These are phyloP conservation scores for Corella eumyota DNA, from an alignment of 23 tunicate species.

Conservation along the genomic window DNA sequence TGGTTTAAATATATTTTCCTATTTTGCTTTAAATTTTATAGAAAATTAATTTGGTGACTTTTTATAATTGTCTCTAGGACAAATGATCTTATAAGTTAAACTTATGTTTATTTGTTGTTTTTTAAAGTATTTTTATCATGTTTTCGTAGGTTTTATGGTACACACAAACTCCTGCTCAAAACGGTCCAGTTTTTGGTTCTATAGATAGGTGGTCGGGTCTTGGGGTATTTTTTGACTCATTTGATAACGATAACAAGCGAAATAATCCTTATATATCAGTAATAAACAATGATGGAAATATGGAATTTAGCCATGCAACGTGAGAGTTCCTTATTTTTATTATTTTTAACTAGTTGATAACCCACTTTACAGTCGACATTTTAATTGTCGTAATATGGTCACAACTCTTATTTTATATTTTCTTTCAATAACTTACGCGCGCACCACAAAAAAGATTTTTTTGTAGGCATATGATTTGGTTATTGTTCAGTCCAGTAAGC, in stretches of 20 bases:
- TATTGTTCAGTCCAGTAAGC: background rate
- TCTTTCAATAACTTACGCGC: background rate
- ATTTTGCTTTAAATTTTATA: no score
- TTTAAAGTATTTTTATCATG: conserved; percentile 8
- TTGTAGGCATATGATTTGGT: background rate
- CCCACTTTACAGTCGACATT: no score
- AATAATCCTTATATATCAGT: conserved; percentile 62
- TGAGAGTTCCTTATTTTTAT: conserved; percentile 3
- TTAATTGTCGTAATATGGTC: no score
- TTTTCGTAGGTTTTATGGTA: conserved; percentile 64
- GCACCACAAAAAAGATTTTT: background rate
- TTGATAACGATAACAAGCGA: conserved; percentile 59
- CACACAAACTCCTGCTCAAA: conserved; percentile 22
- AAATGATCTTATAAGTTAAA: background rate
- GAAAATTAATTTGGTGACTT: background rate
- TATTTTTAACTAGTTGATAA: background rate
- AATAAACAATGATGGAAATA: conserved; percentile 67
- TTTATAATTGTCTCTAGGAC: background rate
- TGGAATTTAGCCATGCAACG: conserved; percentile 47
- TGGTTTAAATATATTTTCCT: background rate
- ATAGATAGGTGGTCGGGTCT: conserved; percentile 74
- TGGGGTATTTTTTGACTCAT: conserved; percentile 87
- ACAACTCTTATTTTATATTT: no score
- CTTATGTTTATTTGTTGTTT: no score
- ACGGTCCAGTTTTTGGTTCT: conserved; percentile 82